Percentiles rank a stretch among this genome's conserved stretches.
Conservation (phyloP, 2,888 invertebrate species). For the Dasysyrphus tricinctus region DNA sequence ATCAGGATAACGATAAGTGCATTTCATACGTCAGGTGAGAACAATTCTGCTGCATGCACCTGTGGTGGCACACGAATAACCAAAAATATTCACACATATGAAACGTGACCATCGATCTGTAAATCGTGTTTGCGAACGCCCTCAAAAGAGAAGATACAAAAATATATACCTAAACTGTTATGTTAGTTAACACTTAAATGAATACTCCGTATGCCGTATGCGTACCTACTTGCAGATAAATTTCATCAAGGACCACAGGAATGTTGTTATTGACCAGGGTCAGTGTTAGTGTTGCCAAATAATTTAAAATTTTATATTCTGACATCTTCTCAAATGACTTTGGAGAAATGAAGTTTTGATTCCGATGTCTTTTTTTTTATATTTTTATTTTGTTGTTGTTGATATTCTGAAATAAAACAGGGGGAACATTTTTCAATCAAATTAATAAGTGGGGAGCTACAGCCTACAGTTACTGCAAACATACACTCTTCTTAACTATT, state of each 20-base stretch:
- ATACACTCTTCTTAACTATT: no score
- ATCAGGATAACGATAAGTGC: conserved; percentile 39
- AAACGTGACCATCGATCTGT: conserved; percentile 62
- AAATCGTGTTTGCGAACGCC: conserved; percentile 67
- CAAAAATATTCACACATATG: conserved; percentile 60
- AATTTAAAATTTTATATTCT: neutral
- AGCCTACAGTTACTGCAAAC: no score
- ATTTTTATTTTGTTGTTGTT: no score
- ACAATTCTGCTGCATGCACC: conserved; percentile 66
- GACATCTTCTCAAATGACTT: neutral
- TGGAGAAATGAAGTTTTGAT: neutral
- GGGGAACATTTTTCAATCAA: no score
- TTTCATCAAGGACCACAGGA: conserved; percentile 56
- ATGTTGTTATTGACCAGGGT: conserved; percentile 31
- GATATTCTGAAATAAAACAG: no score
- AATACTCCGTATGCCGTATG: neutral
- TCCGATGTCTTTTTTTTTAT: no score
- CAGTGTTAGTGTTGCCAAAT: conserved; percentile 10
- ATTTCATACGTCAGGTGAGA: conserved; percentile 59
- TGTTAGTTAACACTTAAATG: conserved; percentile 13
- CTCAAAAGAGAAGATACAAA: conserved; percentile 53
- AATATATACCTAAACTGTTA: conserved; percentile 13
- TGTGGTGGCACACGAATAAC: conserved; percentile 49
- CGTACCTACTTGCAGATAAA: conserved; percentile 36
- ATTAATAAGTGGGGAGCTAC: no score